These are phyloP conservation scores for Sphenopsis melanotis DNA, from an alignment of 2,797 vertebrate species.

Conservation along the genomic window DNA sequence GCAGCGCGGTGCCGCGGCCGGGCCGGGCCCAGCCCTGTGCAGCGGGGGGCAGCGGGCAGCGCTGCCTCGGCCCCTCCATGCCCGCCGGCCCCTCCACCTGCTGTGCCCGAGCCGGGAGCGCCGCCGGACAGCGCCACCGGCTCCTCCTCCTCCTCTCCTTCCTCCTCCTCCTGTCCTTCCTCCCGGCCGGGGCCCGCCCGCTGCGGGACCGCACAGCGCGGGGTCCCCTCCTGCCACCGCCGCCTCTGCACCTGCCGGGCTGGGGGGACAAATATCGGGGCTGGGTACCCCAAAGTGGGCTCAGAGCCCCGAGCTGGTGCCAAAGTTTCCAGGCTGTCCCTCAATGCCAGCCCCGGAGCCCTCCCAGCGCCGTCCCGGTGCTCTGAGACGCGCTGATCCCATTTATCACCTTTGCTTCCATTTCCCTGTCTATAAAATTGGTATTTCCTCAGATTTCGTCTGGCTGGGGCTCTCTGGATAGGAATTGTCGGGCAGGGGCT, in stretches of 20 bases:
- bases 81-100: not conserved
- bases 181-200: not conserved
- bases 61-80: slow-evolving; percentile 48
- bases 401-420: not conserved
- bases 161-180: not conserved
- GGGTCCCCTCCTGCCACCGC: not conserved
- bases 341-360: not conserved
- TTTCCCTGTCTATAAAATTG: fast-evolving
- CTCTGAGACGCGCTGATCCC: not conserved
- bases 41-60: not conserved
- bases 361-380: not conserved
- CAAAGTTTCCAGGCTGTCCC: not conserved
- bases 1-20: not conserved
- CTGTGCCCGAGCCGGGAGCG: not conserved
- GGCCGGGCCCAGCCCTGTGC: not conserved
- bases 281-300: fast-evolving
- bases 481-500: fast-evolving
- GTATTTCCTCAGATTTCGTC: not conserved
- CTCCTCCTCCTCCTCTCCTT: slow-evolving; percentile 3
- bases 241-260: not conserved
- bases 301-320: fast-evolving
- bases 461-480: fast-evolving
- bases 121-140: not conserved
- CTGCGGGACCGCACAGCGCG: not conserved
- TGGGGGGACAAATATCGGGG: fast-evolving